Evolutionary conservation across 2,113 vertebrate genomes (phyloP), one percentile per base, ranked within the genome.

Genomic region (Eupsittula cactorum): DNA sequence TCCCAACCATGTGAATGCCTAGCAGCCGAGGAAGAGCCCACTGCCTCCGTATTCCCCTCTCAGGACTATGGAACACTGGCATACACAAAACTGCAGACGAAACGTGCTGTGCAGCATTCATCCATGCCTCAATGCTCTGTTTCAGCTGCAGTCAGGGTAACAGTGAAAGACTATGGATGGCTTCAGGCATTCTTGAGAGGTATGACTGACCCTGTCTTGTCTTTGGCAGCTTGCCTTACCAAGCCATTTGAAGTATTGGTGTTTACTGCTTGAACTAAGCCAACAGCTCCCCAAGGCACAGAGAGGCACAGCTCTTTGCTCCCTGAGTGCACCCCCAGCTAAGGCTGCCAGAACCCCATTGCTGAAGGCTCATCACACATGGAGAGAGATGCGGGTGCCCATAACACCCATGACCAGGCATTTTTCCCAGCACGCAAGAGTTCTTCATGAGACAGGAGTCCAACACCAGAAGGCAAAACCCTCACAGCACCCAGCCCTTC

Each of bases 141-240:
- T 6, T 31, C 83, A 4, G 52, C 55, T 15, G 15, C 5, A 20
- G 39, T 29, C 0, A 0, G 41, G 47, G 44, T 11, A 3, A 63
- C 4, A 0, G 0, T 47, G 24, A 27, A 64, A 19, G 4, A 19
- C 0, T 0, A 0, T 0, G 19, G 6, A 9, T 7, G 31, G 35
- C 44, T 47, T 16, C 35, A 10, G 42, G 49, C 13, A 4, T 35
- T 18, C 57, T 1, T 2, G 7, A 33, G 57, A 41, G 49, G 5
- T 46, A 28, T 0, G 6, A 20, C 80, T 27, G 42, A 50, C 57
- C 67, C 35, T 1, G 33, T 3, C 76, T 42, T 8, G 15, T 4
- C 71, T 42, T 3, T 39, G 78, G 82, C 87, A 92, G 59, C 23
- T 29, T 13, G 13, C 59, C 63, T 74, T 10, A 49, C 59, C 90